Base-by-base conservation (phyloP, 2,113 vertebrate species). In the Rissa tridactyla region DNA sequence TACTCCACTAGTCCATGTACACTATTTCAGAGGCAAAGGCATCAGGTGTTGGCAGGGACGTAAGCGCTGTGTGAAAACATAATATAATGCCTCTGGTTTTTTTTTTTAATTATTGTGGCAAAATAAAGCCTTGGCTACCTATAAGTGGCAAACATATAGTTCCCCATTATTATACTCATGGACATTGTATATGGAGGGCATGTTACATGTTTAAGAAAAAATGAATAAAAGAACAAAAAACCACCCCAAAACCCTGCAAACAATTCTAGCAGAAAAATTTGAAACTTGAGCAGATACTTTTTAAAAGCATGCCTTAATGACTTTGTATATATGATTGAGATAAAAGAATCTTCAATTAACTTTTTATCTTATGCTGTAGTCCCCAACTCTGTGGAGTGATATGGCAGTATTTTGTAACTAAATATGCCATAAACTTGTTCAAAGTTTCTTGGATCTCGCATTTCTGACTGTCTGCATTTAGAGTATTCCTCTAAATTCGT, bases 61-160 rank as follows among this genome's bases (percentile, higher is more conserved):
- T 52, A 69, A 73, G 76, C n/a, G 5, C 23, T 80, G 26, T 51
- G 32, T 83, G 71, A 69, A 82, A 92, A 65, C 10, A 10, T n/a
- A 6, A 1, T 20, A 3, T 13, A 29, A 66, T 30, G 4, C 14
- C 65, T 69, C 29, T 69, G 23, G 0, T 62, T 65, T 70, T 3
- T 47, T 62, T 65, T 78, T 77, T 5, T 4, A 54, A 40, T 65
- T 29, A 42, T 3, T 1, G 0, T 38, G 32, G n/a, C 58, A 30
- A 65, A 6, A 90, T 18, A 26, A 82, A 70, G 36, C 46, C 38
- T 82, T 86, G 19, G 10, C 20, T 64, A 20, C 11, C 7, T 75
- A 0, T 51, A 44, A 32, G 13, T 79, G 57, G 23, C 73, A 71
- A 75, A 54, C 13, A 9, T 13, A 11, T 30, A 20, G 5, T 27